phyloP scores from a whole-genome alignment of 2,797 vertebrate species.

The Hemitrygon akajei region DNA sequence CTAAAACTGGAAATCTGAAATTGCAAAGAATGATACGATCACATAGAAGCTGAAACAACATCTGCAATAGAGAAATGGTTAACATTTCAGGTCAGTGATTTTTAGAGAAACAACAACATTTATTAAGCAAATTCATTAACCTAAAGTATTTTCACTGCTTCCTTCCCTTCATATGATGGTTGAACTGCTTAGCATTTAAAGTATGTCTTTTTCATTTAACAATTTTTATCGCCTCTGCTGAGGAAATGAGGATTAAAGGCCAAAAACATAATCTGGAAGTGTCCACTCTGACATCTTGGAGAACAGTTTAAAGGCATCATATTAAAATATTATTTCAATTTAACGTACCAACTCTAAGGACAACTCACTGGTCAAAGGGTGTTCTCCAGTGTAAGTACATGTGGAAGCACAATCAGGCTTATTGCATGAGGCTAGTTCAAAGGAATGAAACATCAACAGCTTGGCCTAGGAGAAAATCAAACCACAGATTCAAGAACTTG shows the following conservation, averaged over 20 bases:
- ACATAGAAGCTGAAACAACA: neutral
- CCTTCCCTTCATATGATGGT: neutral
- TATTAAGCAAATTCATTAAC: neutral
- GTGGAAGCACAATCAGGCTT: neutral
- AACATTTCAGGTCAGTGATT: neutral
- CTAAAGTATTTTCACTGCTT: neutral
- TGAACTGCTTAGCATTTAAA: neutral
- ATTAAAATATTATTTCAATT: neutral
- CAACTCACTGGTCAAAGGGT: neutral
- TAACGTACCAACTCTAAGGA: neutral
- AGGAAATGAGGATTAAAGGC: neutral
- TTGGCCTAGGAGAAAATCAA: neutral
- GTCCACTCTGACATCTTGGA: neutral
- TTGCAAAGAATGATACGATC: neutral
- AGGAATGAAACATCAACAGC: neutral
- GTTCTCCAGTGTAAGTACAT: neutral
- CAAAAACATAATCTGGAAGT: neutral
- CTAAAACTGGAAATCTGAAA: neutral
- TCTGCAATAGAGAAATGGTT: neutral
- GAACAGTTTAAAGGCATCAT: too few species aligned
- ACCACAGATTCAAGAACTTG: neutral
- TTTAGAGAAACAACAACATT: neutral
- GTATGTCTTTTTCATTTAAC: neutral
- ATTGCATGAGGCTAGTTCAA: neutral
- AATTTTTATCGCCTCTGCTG: too few species aligned